Base-by-base conservation (phyloP, 2,888 invertebrate genomes). In the Ormyrus pomaceus region DNA sequence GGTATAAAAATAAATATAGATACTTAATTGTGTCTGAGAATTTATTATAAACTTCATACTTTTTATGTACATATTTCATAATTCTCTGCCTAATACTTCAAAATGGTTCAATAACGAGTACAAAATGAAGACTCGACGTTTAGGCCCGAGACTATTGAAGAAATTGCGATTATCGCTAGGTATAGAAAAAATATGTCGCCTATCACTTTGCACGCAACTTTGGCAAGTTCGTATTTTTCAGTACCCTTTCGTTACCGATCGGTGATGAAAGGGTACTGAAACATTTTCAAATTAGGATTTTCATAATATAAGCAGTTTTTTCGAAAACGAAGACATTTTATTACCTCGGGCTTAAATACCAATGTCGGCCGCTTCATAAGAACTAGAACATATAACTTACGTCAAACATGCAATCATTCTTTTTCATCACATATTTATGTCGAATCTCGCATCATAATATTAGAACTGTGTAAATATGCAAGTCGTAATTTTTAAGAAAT, bases 11-110 rank as follows among this genome's bases (percentile, higher is more conserved):
- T 46, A 61, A 69, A 72, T 34, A 58, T 0, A 62, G 19, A 19
- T 45, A 70, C 64, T 58, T 58, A 2, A 55, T 55, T 50, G 56
- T 46, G 73, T 80, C 61, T 75, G 66, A 75, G 64, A 77, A 80
- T 83, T 83, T 83, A 82, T 83, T 83, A 83, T 74, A 82, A 82
- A 83, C 59, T 82, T 82, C 76, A 80, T 73, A 75, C 13, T 82
- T 77, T 71, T 77, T 83, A 83, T 83, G 46, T 83, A 83, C 82
- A 83, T 79, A 61, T 46, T 65, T 77, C 71, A 81, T 69, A 75
- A 82, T 78, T 76, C 74, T 80, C 72, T 73, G 76, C 71, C 75
- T 82, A 79, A 79, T 71, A 82, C 72, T 79, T 79, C n/a, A 66
- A 61, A 75, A 66, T 75, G 66, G 11, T 58, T 74, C 11, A 48